Evolutionary conservation across 2,797 vertebrate genomes (phyloP), one percentile per base, ranked within the genome.

Genomic region (Alauda arvensis): DNA sequence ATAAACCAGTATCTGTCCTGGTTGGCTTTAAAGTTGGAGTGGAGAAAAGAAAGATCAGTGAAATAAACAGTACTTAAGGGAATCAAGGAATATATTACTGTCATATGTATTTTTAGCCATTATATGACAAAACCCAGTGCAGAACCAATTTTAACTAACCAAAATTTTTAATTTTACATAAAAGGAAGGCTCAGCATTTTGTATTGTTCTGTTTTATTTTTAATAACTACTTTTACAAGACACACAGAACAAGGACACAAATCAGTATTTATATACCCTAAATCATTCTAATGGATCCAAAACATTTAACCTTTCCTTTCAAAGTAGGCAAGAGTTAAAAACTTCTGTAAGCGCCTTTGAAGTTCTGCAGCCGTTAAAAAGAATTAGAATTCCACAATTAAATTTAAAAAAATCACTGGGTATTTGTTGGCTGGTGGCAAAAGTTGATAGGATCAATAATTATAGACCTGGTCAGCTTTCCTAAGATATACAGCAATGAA

Each of bases 391-490:
- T 14, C 8, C 2, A 1, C 10, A 55, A 25, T 33, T 61, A 69
- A 70, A 65, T 25, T 8, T 74, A n/a, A 20, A 24, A 61, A 57
- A 70, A 48, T 51, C 23, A 43, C 8, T 5, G 2, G 18, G 4
- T 45, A 69, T 17, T 31, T 71, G 18, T 2, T n/a, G 21, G 49
- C 9, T 31, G 12, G 3, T 28, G 24, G 21, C 82, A 69, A 13
- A 6, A 39, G 23, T 9, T 52, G 17, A n/a, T 1, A 33, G 5
- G 3, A 59, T 3, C 2, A 10, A n/a, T 21, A 43, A 20, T n/a
- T 34, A 29, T 1, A 12, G 14, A 52, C 10, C 21, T 69, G 18
- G 18, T 42, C 24, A 83, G 19, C 37, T 15, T 34, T 52, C 31
- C n/a, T 53, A 71, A 52, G 79, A 68, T 5, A 45, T 2, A 8